phyloP scores from a whole-genome alignment of 2,113 vertebrate genomes.

The Dendropsophus ebraccatus region DNA sequence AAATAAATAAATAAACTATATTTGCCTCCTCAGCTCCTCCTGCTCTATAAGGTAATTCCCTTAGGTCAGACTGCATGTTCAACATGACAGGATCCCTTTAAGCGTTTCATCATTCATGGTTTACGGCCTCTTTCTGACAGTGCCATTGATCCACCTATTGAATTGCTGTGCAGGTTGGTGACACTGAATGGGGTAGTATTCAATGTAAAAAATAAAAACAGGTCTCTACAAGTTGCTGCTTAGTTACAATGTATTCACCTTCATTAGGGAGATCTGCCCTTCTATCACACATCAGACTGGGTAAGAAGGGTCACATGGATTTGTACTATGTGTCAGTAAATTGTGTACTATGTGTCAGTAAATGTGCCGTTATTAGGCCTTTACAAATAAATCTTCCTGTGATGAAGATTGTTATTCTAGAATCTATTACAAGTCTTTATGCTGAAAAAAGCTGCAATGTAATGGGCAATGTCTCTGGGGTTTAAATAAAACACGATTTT shows the following conservation, averaged over 20 bases:
- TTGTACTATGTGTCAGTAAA: no score
- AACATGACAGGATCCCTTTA: no score
- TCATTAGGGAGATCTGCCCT: background rate
- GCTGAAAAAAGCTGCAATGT: no score
- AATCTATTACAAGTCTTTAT: background rate
- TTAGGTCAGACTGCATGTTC: no score
- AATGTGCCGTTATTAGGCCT: no score
- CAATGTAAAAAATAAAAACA: background rate
- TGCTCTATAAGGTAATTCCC: no score
- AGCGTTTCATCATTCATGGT: background rate
- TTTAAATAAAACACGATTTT: no score
- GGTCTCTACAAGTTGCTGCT: background rate
- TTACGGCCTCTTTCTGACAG: background rate
- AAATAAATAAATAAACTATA: no score
- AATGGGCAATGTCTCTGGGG: no score
- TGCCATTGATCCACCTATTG: background rate
- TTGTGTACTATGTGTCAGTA: no score
- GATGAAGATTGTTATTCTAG: background rate
- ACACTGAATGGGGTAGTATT: background rate
- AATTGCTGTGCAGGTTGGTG: background rate
- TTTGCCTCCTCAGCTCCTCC: no score
- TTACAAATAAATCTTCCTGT: background rate
- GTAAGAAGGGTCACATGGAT: background rate
- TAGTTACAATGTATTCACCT: background rate
- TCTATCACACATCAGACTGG: background rate